A percentile compares a stretch with the other conserved stretches of the same genome.
Evolutionary conservation across 2,113 vertebrate species (phyloP).

Genomic region (Fregata magnificens): DNA sequence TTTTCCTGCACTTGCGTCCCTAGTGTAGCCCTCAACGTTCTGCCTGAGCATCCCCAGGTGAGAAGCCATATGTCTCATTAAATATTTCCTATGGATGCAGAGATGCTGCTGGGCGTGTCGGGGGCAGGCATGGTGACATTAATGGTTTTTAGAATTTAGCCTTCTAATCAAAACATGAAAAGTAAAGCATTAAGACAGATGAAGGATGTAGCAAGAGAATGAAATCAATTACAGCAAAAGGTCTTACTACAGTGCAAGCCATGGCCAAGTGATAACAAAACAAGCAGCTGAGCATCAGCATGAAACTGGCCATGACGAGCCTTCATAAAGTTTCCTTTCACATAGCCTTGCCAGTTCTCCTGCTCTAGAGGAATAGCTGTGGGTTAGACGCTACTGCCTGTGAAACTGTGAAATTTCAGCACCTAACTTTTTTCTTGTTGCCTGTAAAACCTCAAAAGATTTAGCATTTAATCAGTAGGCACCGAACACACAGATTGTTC

Average conservation of each 20-base stretch:
- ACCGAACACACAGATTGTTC: neutral
- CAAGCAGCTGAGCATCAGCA: neutral
- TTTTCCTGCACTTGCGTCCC: neutral
- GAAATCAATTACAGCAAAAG: neutral
- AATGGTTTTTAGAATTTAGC: neutral
- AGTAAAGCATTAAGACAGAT: neutral
- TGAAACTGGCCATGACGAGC: neutral
- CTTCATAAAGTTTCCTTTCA: neutral
- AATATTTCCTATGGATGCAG: neutral
- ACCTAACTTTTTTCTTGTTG: neutral
- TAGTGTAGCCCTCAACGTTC: neutral
- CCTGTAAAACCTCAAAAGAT: neutral
- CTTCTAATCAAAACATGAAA: neutral
- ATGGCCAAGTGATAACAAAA: neutral
- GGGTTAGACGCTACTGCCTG: neutral
- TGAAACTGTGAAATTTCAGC: neutral
- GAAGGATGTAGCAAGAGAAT: neutral
- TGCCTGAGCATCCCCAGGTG: neutral
- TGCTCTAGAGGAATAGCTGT: neutral
- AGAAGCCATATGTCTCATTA: neutral
- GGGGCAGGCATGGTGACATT: neutral
- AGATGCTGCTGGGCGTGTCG: neutral
- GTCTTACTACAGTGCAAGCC: neutral
- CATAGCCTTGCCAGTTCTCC: neutral
- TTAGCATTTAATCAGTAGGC: neutral